phyloP scores from a whole-genome alignment of 2,888 invertebrate genomes.

The Thelaira solivaga region DNA sequence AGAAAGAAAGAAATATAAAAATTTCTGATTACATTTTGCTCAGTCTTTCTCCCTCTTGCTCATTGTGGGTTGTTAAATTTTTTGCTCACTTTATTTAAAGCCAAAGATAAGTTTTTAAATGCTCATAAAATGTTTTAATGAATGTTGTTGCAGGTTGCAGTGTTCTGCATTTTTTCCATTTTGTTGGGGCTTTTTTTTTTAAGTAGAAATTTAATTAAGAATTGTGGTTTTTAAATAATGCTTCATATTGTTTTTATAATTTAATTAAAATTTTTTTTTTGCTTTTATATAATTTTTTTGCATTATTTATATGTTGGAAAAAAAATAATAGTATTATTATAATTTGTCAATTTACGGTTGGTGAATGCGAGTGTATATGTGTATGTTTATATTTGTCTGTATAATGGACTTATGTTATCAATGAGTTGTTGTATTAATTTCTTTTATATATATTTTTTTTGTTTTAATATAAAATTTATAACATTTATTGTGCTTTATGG shows the following conservation, averaged over 20 bases:
- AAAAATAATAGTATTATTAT: conserved; percentile 56
- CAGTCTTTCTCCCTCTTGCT: no score
- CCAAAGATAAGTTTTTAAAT: conserved; percentile 42
- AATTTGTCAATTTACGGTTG: conserved; percentile 59
- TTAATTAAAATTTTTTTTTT: conserved; percentile 55
- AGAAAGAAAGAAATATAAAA: conserved; percentile 10
- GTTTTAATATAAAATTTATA: conserved; percentile 34
- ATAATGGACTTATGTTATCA: conserved; percentile 60
- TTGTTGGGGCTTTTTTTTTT: conserved; percentile 17
- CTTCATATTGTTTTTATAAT: conserved; percentile 58
- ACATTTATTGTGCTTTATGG: conserved; percentile 49
- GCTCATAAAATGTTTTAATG: conserved; percentile 27
- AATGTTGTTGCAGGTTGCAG: conserved; percentile 25
- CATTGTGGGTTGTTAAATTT: neutral
- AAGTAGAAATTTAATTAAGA: conserved; percentile 57
- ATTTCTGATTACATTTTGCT: neutral
- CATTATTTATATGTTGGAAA: conserved; percentile 30
- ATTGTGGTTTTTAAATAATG: conserved; percentile 61
- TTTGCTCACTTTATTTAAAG: neutral
- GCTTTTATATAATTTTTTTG: conserved; percentile 35
- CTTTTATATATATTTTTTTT: no score
- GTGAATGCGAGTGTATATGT: neutral
- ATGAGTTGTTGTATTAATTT: conserved; percentile 15
- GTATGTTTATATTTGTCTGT: neutral
- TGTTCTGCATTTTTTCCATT: conserved; percentile 4